Evolutionary conservation across 1,140 invertebrate species (phyloP).

Genomic region (Eulimnadia texana): DNA sequence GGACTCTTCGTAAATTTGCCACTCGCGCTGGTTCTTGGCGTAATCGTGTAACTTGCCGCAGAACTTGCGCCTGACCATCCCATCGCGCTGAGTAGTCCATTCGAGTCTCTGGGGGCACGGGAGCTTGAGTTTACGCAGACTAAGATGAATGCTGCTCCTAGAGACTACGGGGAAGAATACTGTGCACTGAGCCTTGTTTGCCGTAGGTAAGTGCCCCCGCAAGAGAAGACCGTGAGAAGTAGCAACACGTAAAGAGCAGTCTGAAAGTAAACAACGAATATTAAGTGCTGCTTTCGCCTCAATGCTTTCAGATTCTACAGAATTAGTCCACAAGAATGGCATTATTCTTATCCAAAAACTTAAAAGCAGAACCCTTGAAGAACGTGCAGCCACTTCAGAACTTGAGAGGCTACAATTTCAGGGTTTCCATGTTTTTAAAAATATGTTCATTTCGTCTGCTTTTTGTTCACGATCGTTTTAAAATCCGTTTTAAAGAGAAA

Average conservation of each 20-base stretch:
- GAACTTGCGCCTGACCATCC: background rate
- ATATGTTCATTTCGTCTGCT: too few relatives aligned
- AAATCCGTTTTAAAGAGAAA: too few relatives aligned
- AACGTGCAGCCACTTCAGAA: too few relatives aligned
- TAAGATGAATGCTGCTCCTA: background rate
- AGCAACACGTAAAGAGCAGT: background rate
- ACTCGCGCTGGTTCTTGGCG: background rate
- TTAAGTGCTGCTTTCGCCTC: too few relatives aligned
- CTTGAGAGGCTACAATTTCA: too few relatives aligned
- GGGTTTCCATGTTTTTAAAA: too few relatives aligned
- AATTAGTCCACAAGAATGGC: too few relatives aligned
- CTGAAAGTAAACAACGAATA: background rate
- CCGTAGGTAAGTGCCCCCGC: background rate
- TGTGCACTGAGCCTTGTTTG: background rate
- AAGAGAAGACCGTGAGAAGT: background rate
- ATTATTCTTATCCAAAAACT: too few relatives aligned
- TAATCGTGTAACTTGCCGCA: conserved; percentile 10
- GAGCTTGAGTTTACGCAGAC: conserved; percentile 4
- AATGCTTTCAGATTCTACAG: too few relatives aligned
- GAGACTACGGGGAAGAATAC: background rate
- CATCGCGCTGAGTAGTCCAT: background rate
- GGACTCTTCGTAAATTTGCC: background rate
- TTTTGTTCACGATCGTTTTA: too few relatives aligned
- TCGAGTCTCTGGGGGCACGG: background rate
- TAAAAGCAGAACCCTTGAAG: too few relatives aligned